phyloP scores from a whole-genome alignment of 2,797 vertebrate species.

The Xenentodon cancila region DNA sequence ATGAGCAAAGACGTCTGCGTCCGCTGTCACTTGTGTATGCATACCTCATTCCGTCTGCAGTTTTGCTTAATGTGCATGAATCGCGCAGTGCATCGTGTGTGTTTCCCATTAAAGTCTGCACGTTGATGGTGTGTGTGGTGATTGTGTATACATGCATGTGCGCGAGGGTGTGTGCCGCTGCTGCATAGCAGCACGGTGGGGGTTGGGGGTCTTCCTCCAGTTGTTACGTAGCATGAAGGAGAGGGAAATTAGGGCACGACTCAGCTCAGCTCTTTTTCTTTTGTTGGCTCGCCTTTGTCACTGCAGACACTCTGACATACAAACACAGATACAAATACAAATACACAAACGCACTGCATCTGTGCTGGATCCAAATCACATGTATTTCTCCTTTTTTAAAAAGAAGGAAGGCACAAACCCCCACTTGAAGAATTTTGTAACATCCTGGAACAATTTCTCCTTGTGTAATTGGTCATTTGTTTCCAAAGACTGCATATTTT shows the following conservation, averaged over 20 bases:
- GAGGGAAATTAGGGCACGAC: constrained; percentile 71
- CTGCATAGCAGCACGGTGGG: constrained; percentile 52
- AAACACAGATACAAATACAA: constrained; percentile 9
- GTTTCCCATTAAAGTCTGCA: constrained; percentile 17
- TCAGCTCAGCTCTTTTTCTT: constrained; percentile 47
- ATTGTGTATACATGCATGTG: background rate
- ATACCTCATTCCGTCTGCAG: constrained; percentile 4
- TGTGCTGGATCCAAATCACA: background rate
- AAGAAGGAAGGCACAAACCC: background rate
- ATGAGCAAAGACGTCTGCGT: background rate
- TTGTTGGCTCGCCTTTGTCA: constrained; percentile 55
- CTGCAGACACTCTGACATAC: constrained; percentile 20
- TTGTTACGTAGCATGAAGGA: constrained; percentile 52
- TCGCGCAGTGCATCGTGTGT: constrained; percentile 6
- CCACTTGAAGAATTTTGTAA: background rate
- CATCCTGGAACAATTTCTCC: background rate
- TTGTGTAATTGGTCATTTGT: constrained; percentile 8
- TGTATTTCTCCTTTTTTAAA: background rate
- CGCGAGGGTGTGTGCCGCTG: constrained; percentile 10
- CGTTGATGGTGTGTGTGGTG: background rate
- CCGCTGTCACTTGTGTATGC: constrained; percentile 11
- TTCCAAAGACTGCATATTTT: constrained; percentile 4
- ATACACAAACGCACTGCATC: constrained; percentile 9
- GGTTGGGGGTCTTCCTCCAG: constrained; percentile 68
- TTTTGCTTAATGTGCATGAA: constrained; percentile 3